Evolutionary conservation across 2,888 invertebrate species (phyloP).

Genomic region (Lepetodrilus schrolli): DNA sequence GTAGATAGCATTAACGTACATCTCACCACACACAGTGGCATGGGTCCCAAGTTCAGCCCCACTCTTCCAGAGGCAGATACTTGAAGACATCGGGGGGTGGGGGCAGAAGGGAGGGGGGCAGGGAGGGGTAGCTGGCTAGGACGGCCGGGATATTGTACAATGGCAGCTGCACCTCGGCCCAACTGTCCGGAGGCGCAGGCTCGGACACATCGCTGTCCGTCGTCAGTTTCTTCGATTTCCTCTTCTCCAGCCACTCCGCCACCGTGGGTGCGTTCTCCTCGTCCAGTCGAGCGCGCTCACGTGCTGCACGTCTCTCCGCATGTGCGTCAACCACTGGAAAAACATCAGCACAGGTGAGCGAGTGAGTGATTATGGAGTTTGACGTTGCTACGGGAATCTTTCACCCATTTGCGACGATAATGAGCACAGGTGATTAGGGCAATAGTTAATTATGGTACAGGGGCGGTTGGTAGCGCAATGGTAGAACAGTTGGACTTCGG

Average conservation of each 20-base stretch:
- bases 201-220: conserved; percentile 13
- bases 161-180: conserved; percentile 31
- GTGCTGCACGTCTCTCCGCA: conserved; percentile 6
- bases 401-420: too few species aligned
- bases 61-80: conserved; percentile 41
- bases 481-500: too few species aligned
- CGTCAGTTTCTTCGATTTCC: conserved; percentile 36
- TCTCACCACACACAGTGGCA: too few species aligned
- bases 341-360: too few species aligned
- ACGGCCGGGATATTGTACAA: conserved; percentile 43
- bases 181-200: not conserved
- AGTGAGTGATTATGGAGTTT: too few species aligned
- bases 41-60: conserved; percentile 43
- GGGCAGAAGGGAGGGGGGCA: conserved; percentile 53
- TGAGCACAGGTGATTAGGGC: too few species aligned
- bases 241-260: conserved; percentile 52
- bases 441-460: too few species aligned
- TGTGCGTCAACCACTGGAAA: not conserved
- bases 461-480: too few species aligned
- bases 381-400: too few species aligned
- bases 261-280: conserved; percentile 37
- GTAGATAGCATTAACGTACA: too few species aligned
- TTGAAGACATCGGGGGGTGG: conserved; percentile 46
- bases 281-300: not conserved
- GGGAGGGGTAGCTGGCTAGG: conserved; percentile 34